Conservation (phyloP, 2,888 invertebrate genomes). For the Mamestra brassicae region DNA sequence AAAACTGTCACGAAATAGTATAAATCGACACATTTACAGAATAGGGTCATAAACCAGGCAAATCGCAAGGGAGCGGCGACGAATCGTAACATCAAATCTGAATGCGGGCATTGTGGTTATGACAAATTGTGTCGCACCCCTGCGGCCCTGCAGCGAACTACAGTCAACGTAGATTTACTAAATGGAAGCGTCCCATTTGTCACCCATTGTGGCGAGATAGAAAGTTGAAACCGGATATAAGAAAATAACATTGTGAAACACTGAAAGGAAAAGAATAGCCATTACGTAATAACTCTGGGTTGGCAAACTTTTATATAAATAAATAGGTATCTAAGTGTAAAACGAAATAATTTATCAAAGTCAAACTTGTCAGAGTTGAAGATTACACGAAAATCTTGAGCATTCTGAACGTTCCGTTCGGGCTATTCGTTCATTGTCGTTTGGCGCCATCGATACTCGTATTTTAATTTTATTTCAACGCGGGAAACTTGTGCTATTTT, state of each 20-base stretch:
- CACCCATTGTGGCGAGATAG: slow-evolving; percentile 40
- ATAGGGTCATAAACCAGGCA: slow-evolving; percentile 68
- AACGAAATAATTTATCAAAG: slow-evolving; percentile 49
- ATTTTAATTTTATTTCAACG: slow-evolving; percentile 63
- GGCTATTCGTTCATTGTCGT: slow-evolving; percentile 49
- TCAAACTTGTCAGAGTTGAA: slow-evolving; percentile 46
- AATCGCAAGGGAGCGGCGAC: slow-evolving; percentile 68
- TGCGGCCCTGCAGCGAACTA: slow-evolving; percentile 65
- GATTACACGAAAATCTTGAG: slow-evolving; percentile 31
- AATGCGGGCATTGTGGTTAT: slow-evolving; percentile 75
- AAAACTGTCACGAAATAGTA: slow-evolving; percentile 51
- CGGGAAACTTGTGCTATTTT: slow-evolving; percentile 61
- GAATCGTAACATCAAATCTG: slow-evolving; percentile 74
- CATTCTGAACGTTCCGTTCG: slow-evolving; percentile 58
- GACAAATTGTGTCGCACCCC: slow-evolving; percentile 77
- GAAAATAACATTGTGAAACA: slow-evolving; percentile 36
- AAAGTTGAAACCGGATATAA: slow-evolving; percentile 44
- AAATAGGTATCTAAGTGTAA: slow-evolving; percentile 24
- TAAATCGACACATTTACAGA: slow-evolving; percentile 72
- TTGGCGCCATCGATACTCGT: slow-evolving; percentile 60
- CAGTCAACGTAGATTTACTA: slow-evolving; percentile 60
- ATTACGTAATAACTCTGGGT: slow-evolving; percentile 27
- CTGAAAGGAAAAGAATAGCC: slow-evolving; percentile 29
- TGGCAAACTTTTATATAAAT: slow-evolving; percentile 22
- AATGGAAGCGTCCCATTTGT: slow-evolving; percentile 60